Conservation (phyloP, 2,113 vertebrate genomes). For the Phalacrocorax brasilianus region DNA sequence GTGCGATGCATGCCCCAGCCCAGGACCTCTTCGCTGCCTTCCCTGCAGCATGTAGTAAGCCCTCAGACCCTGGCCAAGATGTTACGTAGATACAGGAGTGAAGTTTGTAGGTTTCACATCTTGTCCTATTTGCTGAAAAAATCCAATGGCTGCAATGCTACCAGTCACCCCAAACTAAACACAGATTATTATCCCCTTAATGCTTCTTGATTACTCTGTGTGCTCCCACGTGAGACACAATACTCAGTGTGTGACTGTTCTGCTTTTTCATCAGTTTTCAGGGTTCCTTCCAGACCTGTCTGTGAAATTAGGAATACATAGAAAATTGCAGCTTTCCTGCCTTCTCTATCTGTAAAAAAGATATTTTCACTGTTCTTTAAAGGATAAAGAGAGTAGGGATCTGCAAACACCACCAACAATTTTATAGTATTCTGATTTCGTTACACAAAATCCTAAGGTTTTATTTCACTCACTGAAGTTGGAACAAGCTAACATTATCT, state of each 20-base stretch:
- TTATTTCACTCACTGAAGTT: not conserved
- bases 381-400: not conserved
- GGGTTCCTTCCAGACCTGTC: not conserved
- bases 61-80: not conserved
- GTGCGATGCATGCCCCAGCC: not conserved
- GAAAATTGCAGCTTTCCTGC: not conserved
- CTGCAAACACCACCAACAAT: not conserved
- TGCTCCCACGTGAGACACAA: not conserved
- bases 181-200: not conserved
- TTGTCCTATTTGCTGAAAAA: not conserved
- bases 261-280: not conserved
- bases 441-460: not conserved
- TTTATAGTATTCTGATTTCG: not conserved
- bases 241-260: not conserved
- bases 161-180: not conserved
- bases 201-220: not conserved
- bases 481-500: not conserved
- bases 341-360: not conserved
- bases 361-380: not conserved
- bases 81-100: not conserved
- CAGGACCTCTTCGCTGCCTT: rapidly evolving
- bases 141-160: not conserved
- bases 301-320: not conserved
- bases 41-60: rapidly evolving
- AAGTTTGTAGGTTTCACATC: not conserved